A percentile compares a stretch with the other conserved stretches of the same genome.
These are phyloP conservation scores for Aphidius ervi DNA, from an alignment of 1,140 invertebrate genomes.

Conservation along the genomic window DNA sequence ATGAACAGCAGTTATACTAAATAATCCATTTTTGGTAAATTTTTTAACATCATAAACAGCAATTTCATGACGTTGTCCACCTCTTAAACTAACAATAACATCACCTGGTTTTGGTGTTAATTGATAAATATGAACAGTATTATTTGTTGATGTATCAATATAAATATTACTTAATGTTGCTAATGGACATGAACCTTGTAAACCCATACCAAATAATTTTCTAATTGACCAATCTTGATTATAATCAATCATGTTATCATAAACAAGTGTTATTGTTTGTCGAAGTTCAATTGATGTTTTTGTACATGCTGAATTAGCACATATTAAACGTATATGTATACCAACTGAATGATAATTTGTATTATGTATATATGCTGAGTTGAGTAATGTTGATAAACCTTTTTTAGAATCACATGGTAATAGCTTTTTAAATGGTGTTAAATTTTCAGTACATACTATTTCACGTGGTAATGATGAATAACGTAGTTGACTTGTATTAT, in stretches of 20 bases:
- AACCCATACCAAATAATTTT: constrained; percentile 78
- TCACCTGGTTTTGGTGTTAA: constrained; percentile 58
- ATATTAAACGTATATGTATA: constrained; percentile 79
- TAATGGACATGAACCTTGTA: constrained; percentile 75
- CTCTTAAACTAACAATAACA: constrained; percentile 59
- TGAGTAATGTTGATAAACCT: constrained; percentile 83
- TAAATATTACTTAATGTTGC: constrained; percentile 74
- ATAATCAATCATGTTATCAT: constrained; percentile 61
- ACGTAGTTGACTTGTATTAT: constrained; percentile 60
- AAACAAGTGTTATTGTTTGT: constrained; percentile 81
- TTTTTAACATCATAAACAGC: constrained; percentile 66
- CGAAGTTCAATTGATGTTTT: constrained; percentile 69
- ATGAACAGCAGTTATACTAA: constrained; percentile 66
- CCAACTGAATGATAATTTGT: constrained; percentile 90
- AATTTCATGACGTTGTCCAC: constrained; percentile 62
- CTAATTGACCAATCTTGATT: constrained; percentile 76
- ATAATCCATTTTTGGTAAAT: constrained; percentile 52
- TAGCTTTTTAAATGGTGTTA: constrained; percentile 97
- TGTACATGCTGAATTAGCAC: constrained; percentile 63
- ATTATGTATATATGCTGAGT: constrained; percentile 87
- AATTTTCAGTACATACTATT: constrained; percentile 97
- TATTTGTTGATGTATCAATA: constrained; percentile 72
- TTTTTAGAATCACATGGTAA: constrained; percentile 84
- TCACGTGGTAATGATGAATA: constrained; percentile 90
- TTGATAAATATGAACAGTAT: constrained; percentile 54